Conservation (phyloP, 2,888 invertebrate species). For the Cylloceria caligata region DNA sequence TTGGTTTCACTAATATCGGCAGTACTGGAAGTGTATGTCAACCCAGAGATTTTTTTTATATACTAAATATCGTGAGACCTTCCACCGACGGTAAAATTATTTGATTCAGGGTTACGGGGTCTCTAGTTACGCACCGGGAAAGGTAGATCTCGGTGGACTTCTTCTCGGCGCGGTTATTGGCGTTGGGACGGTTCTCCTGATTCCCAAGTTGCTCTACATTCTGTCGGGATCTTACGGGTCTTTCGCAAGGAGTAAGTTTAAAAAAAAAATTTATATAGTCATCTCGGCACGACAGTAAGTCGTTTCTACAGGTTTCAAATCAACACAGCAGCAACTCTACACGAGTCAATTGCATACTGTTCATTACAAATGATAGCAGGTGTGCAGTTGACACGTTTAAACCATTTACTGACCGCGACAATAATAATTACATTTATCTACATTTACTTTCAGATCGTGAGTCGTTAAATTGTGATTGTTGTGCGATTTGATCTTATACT, state of each 20-base stretch:
- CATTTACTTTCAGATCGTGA: too few species aligned
- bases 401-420: too few species aligned
- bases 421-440: too few species aligned
- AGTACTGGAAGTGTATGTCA: slow-evolving; percentile 79
- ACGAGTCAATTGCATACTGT: too few species aligned
- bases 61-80: slow-evolving; percentile 2
- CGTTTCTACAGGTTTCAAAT: too few species aligned
- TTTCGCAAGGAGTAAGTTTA: slow-evolving; percentile 88
- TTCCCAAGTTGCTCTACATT: slow-evolving; percentile 91
- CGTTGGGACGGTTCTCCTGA: slow-evolving; percentile 91
- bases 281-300: too few species aligned
- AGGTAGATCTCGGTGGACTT: slow-evolving; percentile 93
- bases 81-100: neutral
- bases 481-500: too few species aligned
- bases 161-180: slow-evolving; percentile 93
- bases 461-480: too few species aligned
- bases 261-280: too few species aligned
- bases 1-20: slow-evolving; percentile 83
- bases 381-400: too few species aligned
- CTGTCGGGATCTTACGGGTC: slow-evolving; percentile 89
- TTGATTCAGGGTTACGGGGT: slow-evolving; percentile 82
- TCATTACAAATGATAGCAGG: too few species aligned
- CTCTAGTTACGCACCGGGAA: slow-evolving; percentile 90
- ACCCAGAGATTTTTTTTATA: neutral
- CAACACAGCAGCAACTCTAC: too few species aligned